Conservation (phyloP, 2,888 invertebrate genomes). For the Arctia plantaginis region DNA sequence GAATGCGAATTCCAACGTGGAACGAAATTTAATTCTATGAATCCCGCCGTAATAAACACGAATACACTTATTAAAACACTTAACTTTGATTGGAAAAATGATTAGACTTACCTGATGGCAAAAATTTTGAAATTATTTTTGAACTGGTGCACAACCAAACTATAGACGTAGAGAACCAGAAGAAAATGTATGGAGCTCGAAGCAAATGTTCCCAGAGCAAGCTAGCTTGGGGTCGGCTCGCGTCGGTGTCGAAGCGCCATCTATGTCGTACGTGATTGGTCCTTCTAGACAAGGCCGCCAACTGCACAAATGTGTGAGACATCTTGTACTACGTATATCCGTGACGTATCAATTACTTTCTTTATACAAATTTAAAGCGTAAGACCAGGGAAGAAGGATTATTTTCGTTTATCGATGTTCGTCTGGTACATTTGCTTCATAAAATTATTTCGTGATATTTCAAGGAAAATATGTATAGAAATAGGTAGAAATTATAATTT, state of each 20-base stretch:
- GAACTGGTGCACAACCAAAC: constrained; percentile 86
- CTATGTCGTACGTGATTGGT: constrained; percentile 79
- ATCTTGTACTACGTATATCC: constrained; percentile 84
- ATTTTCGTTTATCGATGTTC: constrained; percentile 43
- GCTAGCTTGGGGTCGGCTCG: constrained; percentile 84
- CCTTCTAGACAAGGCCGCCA: constrained; percentile 69
- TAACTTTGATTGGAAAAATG: constrained; percentile 72
- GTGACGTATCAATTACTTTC: constrained; percentile 64
- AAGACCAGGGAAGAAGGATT: not conserved
- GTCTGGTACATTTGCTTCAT: constrained; percentile 78
- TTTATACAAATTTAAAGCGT: constrained; percentile 58
- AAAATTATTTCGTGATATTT: constrained; percentile 71
- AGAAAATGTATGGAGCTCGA: constrained; percentile 87
- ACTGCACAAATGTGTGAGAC: constrained; percentile 62
- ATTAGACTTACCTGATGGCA: constrained; percentile 85
- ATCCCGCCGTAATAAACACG: constrained; percentile 67
- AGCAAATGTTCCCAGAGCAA: constrained; percentile 84
- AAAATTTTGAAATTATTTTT: constrained; percentile 86
- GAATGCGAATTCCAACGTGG: constrained; percentile 86
- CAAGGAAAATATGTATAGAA: constrained; percentile 61
- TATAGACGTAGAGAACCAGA: constrained; percentile 86
- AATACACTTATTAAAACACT: constrained; percentile 71
- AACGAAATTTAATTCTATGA: constrained; percentile 73
- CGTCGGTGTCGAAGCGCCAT: constrained; percentile 81
- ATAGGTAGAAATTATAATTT: constrained; percentile 56